Conservation (phyloP, 1,140 invertebrate genomes). For the Dufourea novaeangliae region DNA sequence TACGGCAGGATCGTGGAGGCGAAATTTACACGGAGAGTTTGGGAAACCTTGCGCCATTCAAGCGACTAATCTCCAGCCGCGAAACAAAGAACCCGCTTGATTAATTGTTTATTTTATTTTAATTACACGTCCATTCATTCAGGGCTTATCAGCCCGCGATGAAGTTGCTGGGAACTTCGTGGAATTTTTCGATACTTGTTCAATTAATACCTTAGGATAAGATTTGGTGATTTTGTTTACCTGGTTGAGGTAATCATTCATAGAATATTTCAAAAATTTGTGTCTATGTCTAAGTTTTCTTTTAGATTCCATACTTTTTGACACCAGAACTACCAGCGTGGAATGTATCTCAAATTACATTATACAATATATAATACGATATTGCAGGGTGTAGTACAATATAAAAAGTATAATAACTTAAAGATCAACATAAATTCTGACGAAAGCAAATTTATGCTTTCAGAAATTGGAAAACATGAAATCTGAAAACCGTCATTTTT, state of each 20-base stretch:
- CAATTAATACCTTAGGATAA: neutral
- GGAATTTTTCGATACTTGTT: neutral
- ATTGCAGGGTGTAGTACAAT: too few relatives aligned
- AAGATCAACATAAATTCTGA: neutral
- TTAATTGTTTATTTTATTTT: conserved; percentile 1
- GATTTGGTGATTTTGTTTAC: neutral
- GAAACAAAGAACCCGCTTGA: conserved; percentile 5
- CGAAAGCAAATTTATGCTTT: too few relatives aligned
- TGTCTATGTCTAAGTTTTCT: too few relatives aligned
- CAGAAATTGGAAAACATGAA: too few relatives aligned
- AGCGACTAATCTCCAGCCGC: neutral
- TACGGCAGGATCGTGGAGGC: neutral
- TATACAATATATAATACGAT: too few relatives aligned
- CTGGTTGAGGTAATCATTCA: neutral
- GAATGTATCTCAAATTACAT: too few relatives aligned
- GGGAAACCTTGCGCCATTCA: conserved; percentile 11
- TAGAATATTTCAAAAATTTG: too few relatives aligned
- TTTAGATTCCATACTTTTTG: too few relatives aligned
- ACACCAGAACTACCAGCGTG: too few relatives aligned
- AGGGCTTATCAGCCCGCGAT: neutral
- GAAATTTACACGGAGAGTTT: conserved; percentile 4
- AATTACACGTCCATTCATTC: conserved; percentile 8
- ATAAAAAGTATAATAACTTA: too few relatives aligned
- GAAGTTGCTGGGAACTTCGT: neutral
- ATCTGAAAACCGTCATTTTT: too few relatives aligned